These are phyloP conservation scores for Drosophila kepulauana DNA, from an alignment of 1,140 invertebrate genomes.

Conservation along the genomic window DNA sequence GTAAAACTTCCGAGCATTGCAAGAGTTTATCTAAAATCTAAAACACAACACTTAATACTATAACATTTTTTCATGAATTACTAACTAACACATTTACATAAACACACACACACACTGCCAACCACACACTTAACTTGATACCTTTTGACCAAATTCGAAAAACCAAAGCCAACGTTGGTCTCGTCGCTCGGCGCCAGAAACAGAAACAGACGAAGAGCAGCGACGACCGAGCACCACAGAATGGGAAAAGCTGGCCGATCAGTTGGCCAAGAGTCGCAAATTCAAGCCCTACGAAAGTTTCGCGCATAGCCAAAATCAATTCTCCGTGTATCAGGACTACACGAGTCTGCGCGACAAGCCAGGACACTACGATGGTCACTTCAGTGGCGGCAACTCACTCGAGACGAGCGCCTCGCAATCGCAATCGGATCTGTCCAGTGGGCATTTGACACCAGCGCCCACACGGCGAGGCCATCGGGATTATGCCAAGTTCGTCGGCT, in stretches of 20 bases:
- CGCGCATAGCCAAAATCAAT: conserved; percentile 56
- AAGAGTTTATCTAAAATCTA: conserved; percentile 18
- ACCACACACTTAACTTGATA: neutral
- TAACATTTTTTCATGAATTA: neutral
- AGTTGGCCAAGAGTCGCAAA: conserved; percentile 68
- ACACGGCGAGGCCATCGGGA: conserved; percentile 64
- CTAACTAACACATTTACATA: conserved; percentile 31
- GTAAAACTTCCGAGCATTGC: neutral
- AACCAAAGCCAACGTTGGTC: conserved; percentile 39
- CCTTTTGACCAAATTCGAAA: neutral
- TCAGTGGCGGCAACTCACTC: conserved; percentile 66
- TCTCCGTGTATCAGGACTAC: conserved; percentile 75
- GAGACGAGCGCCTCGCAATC: conserved; percentile 63
- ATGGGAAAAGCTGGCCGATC: conserved; percentile 79
- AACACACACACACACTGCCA: conserved; percentile 19
- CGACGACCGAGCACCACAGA: conserved; percentile 73
- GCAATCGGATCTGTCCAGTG: conserved; percentile 71
- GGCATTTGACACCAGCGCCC: conserved; percentile 63
- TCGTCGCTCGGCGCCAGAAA: conserved; percentile 21
- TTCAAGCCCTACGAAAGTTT: conserved; percentile 76
- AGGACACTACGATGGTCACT: conserved; percentile 65
- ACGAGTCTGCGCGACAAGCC: conserved; percentile 68
- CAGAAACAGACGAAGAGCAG: conserved; percentile 33
- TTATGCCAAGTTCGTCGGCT: conserved; percentile 66
- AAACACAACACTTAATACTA: neutral